phyloP scores from a whole-genome alignment of 1,140 invertebrate genomes.

The Streblospio benedicti region DNA sequence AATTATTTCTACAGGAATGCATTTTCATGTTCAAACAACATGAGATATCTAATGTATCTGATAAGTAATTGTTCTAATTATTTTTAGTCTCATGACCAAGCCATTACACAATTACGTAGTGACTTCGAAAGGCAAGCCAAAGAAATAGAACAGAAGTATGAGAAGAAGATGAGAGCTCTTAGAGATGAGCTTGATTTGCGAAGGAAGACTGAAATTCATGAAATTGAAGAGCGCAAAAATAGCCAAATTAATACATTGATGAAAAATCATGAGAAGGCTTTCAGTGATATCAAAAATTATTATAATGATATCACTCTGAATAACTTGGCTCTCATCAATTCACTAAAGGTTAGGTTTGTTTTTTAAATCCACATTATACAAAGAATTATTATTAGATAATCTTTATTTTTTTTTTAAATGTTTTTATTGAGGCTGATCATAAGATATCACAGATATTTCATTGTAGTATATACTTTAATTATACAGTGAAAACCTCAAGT shows the following conservation, averaged over 20 bases:
- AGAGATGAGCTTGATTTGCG: constrained; percentile 66
- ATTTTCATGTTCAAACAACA: neutral
- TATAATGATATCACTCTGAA: constrained; percentile 89
- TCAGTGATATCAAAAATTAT: constrained; percentile 81
- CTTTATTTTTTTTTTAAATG: no score
- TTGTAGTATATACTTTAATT: neutral
- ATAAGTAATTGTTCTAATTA: neutral
- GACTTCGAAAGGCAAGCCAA: constrained; percentile 65
- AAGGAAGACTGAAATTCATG: constrained; percentile 59
- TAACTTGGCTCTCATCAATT: constrained; percentile 73
- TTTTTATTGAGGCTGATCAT: no score
- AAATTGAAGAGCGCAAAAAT: constrained; percentile 84
- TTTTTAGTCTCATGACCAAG: constrained; percentile 46
- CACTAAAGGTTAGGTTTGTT: constrained; percentile 59
- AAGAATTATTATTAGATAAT: neutral
- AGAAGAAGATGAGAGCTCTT: constrained; percentile 64
- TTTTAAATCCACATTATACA: no score
- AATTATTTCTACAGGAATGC: neutral
- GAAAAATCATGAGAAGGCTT: constrained; percentile 72
- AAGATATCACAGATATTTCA: no score
- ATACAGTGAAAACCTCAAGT: no score
- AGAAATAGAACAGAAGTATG: constrained; percentile 72
- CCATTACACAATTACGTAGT: constrained; percentile 58
- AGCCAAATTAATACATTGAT: constrained; percentile 71
- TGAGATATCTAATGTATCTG: neutral